Evolutionary conservation across 2,888 invertebrate genomes (phyloP), one percentile per base, ranked within the genome.

Genomic region (Orgyia antiqua): DNA sequence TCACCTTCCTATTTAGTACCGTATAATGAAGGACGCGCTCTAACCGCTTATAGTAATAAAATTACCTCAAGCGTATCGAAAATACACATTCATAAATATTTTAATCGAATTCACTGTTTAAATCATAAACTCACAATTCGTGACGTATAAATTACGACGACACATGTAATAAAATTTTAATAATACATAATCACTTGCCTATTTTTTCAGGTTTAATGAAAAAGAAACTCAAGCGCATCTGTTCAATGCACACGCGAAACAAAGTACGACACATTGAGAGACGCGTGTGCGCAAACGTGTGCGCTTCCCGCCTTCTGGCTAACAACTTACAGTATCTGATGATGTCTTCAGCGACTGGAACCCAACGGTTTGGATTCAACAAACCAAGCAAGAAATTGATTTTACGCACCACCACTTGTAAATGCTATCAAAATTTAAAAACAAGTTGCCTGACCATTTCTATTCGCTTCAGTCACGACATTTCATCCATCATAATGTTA

Each of bases 141-240:
- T 24, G 26, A 20, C 11, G 20, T 10, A 18, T 11, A n/a, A 10
- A 35, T 24, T 23, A 29, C 20, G 4, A 10, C 24, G 4, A 24
- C 39, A 32, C 29, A 37, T 31, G 29, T 26, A 31, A 43, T 36
- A 34, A 34, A 33, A 39, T 40, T 42, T 27, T 39, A 18, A 33
- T 36, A 44, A 36, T 39, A 41, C 23, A 33, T 36, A 41, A 45
- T 31, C 63, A 80, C 82, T 80, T 76, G 79, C 82, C 80, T 70
- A 70, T 50, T 58, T 45, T 69, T 45, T 65, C 54, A 39, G 52
- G 57, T 44, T 68, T 72, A 50, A 68, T 46, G 53, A 73, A 71
- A 52, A 76, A 70, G 45, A 72, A 60, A 42, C 64, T 66, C 32
- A 78, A 47, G 52, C 70, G 66, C 79, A 82, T 79, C 56, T 71